Conservation (phyloP, 1,140 invertebrate genomes). For the Belonocnema kinseyi region DNA sequence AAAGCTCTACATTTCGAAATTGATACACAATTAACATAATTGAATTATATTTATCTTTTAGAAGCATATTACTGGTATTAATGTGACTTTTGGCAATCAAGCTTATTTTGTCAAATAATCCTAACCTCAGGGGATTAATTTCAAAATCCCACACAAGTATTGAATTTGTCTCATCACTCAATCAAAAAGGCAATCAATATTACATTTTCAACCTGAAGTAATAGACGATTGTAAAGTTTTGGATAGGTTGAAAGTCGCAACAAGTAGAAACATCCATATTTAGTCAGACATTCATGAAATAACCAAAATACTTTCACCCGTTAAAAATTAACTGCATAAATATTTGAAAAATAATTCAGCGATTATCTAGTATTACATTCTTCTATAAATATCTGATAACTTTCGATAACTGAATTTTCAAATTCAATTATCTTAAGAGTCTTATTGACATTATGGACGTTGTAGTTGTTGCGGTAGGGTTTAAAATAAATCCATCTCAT, state of each 20-base stretch:
- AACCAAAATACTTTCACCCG: no score
- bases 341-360: no score
- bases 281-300: no score
- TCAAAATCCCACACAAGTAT: background rate
- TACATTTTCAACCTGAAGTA: no score
- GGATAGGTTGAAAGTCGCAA: no score
- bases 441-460: background rate
- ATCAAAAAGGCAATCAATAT: no score
- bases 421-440: constrained; percentile 1
- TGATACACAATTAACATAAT: constrained; percentile 4
- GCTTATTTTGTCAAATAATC: constrained; percentile 14
- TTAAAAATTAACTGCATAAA: no score
- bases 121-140: background rate
- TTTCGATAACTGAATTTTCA: background rate
- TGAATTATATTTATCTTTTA: background rate
- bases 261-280: no score
- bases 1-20: background rate
- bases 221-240: no score
- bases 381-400: background rate
- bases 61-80: constrained; percentile 4
- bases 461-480: background rate
- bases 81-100: constrained; percentile 10
- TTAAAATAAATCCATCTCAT: constrained; percentile 2
- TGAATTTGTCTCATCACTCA: no score
- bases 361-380: background rate